A percentile compares a stretch with the other conserved stretches of the same genome.
Conservation (phyloP, 2,888 invertebrate genomes). For the Diabrotica balteata region DNA sequence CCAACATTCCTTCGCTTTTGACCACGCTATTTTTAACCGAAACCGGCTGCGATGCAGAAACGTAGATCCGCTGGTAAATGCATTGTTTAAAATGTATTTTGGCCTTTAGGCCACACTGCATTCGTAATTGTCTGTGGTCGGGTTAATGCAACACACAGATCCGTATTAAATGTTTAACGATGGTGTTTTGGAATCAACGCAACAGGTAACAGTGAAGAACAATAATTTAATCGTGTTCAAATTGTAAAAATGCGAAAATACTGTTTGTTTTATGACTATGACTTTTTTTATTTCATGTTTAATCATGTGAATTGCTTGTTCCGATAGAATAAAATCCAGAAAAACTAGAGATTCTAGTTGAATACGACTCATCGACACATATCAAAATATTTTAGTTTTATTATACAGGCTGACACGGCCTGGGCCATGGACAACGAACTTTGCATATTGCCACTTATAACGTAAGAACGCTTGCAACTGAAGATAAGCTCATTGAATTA, state of each 20-base stretch:
- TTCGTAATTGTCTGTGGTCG: slow-evolving; percentile 28
- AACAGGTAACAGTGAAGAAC: neutral
- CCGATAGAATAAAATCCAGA: no score
- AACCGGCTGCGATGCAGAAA: slow-evolving; percentile 15
- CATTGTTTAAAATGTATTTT: slow-evolving; percentile 27
- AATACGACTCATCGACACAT: no score
- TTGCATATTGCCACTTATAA: no score
- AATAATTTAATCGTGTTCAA: neutral
- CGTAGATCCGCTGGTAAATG: neutral
- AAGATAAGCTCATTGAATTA: no score
- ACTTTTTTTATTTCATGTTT: no score
- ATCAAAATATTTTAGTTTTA: no score
- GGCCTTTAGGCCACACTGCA: slow-evolving; percentile 27
- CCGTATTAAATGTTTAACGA: neutral
- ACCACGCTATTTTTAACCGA: slow-evolving; percentile 19
- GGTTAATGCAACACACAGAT: slow-evolving; percentile 5
- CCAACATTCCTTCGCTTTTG: slow-evolving; percentile 21
- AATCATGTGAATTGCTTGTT: no score
- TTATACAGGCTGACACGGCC: no score
- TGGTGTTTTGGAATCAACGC: no score
- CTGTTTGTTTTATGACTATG: neutral
- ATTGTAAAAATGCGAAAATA: neutral
- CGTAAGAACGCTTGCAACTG: no score
- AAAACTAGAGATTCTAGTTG: no score
- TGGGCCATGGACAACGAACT: no score